A percentile compares a stretch with the other conserved stretches of the same genome.
Evolutionary conservation across 2,113 vertebrate species (phyloP).

Genomic region (Planiliza haematocheilus): DNA sequence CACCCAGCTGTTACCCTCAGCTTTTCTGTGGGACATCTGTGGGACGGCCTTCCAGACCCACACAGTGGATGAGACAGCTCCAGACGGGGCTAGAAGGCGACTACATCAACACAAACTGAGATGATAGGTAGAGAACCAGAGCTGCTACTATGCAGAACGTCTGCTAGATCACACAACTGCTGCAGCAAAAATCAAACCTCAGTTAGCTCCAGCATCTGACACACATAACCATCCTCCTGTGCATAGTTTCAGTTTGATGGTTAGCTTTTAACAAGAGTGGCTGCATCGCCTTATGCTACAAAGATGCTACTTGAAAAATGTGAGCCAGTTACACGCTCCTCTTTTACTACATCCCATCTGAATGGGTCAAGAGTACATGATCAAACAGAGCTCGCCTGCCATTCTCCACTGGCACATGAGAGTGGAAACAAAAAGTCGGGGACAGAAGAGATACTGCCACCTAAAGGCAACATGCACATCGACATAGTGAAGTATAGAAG

Average conservation of each 20-base stretch:
- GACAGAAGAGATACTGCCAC: constrained; percentile 75
- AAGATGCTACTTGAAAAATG: constrained; percentile 37
- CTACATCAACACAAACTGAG: constrained; percentile 64
- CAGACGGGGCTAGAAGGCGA: constrained; percentile 34
- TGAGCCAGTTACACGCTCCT: constrained; percentile 47
- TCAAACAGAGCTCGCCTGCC: constrained; percentile 39
- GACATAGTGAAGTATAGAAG: constrained; percentile 59
- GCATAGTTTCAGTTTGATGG: constrained; percentile 33
- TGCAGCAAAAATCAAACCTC: constrained; percentile 51
- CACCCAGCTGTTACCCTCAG: neutral
- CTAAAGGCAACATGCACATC: constrained; percentile 80
- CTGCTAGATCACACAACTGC: constrained; percentile 61
- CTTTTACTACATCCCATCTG: constrained; percentile 23
- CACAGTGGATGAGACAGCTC: constrained; percentile 28
- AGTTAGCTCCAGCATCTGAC: constrained; percentile 45
- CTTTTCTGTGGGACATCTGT: constrained; percentile 28
- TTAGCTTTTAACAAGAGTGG: constrained; percentile 30
- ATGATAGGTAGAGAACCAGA: constrained; percentile 51
- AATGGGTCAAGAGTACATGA: constrained; percentile 38
- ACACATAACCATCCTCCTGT: constrained; percentile 43
- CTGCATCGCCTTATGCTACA: constrained; percentile 28
- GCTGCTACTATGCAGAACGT: constrained; percentile 51
- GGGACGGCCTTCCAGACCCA: constrained; percentile 17
- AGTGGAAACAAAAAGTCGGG: constrained; percentile 54
- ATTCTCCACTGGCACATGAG: constrained; percentile 39